Evolutionary conservation across 2,888 invertebrate species (phyloP), one percentile per base, ranked within the genome.

Genomic region (Zonitis immaculata): DNA sequence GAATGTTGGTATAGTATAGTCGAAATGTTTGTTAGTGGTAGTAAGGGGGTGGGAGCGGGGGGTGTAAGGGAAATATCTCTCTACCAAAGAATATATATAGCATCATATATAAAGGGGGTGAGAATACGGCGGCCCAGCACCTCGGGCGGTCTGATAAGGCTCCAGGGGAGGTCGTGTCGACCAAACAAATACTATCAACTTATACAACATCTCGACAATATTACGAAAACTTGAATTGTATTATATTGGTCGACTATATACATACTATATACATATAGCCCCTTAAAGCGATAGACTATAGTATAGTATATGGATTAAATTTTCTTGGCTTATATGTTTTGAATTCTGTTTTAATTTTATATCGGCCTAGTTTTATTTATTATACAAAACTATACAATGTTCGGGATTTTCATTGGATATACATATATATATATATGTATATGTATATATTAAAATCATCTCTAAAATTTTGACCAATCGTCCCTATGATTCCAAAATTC

Each of bases 201-300:
- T 20, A 12, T 16, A 22, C 12, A 2, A 30, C 26, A 48, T 48
- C 11, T 22, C 20, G 20, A 26, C 35, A 22, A 20, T 18, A 32
- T 4, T 4, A 14, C n/a, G 20, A 20, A 32, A 43, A 47, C 16
- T 11, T 12, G 44, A 5, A 35, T 11, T 47, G 28, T 27, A 47
- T 52, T 42, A 18, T 22, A n/a, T 32, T 64, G 69, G 66, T 42
- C 65, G 42, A 51, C 60, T 64, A 49, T n/a, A n/a, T n/a, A n/a
- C n/a, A n/a, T n/a, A n/a, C n/a, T n/a, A n/a, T n/a, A n/a, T n/a
- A n/a, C n/a, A n/a, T n/a, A n/a, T n/a, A n/a, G 50, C 61, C 64
- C 64, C 69, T 69, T 73, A 72, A 73, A 72, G 73, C 72, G 73
- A 72, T 73, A 73, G 71, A 72, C 72, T 69, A 66, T 67, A 67